These are phyloP conservation scores for Cybosia mesomella DNA, from an alignment of 2,888 invertebrate species.

Conservation along the genomic window DNA sequence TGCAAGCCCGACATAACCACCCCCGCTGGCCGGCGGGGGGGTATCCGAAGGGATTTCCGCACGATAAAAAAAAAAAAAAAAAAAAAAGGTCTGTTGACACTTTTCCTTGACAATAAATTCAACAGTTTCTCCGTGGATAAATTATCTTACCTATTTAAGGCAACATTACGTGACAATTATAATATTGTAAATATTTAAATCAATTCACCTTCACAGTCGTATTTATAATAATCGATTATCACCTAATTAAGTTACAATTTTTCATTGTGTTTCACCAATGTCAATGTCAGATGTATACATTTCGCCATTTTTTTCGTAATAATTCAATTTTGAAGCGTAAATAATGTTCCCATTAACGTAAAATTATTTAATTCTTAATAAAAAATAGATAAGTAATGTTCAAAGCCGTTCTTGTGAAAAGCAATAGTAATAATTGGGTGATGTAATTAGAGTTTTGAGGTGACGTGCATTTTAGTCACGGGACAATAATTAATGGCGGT, in stretches of 20 bases:
- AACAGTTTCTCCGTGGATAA: slow-evolving; percentile 4
- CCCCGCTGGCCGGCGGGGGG: too few species aligned
- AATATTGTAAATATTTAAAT: slow-evolving; percentile 7
- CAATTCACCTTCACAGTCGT: slow-evolving; percentile 36
- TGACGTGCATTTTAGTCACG: not conserved
- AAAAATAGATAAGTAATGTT: slow-evolving; percentile 13
- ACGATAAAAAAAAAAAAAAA: not conserved
- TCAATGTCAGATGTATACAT: slow-evolving; percentile 40
- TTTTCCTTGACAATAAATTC: slow-evolving; percentile 11
- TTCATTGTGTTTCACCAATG: slow-evolving; percentile 45
- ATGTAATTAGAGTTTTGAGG: slow-evolving; percentile 9
- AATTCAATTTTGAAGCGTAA: slow-evolving; percentile 32
- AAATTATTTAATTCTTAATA: slow-evolving; percentile 35
- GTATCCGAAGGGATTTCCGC: too few species aligned
- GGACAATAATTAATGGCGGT: not conserved
- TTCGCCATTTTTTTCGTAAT: slow-evolving; percentile 41
- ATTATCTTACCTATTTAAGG: slow-evolving; percentile 2
- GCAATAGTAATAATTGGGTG: slow-evolving; percentile 5
- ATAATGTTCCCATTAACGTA: slow-evolving; percentile 43
- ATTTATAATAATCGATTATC: slow-evolving; percentile 42
- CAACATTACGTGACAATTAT: slow-evolving; percentile 27
- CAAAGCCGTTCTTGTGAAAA: slow-evolving; percentile 34
- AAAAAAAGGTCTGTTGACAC: not conserved
- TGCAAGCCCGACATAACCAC: too few species aligned
- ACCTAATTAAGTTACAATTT: slow-evolving; percentile 36